These are phyloP conservation scores for Alloscopus bannaensis DNA, from an alignment of 2,888 invertebrate genomes.

Conservation along the genomic window DNA sequence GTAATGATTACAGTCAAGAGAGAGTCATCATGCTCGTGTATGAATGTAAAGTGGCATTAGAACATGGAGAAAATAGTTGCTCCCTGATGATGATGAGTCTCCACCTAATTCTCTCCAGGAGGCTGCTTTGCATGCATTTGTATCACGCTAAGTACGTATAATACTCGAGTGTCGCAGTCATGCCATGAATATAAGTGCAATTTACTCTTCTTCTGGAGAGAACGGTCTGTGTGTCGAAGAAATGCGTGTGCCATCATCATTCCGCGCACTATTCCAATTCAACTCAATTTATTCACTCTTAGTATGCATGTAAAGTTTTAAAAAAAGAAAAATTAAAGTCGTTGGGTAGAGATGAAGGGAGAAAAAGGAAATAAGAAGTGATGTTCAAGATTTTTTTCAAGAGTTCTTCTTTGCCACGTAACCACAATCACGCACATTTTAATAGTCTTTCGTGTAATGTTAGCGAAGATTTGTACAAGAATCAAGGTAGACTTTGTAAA, in stretches of 20 bases:
- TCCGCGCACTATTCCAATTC: not conserved
- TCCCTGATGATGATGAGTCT: conserved; percentile 16
- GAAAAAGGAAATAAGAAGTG: conserved; percentile 21
- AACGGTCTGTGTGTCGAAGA: not conserved
- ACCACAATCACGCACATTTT: conserved; percentile 13
- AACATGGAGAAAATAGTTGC: not conserved
- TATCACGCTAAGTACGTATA: not conserved
- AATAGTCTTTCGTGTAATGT: not conserved
- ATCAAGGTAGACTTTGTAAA: not conserved
- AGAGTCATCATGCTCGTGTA: not conserved
- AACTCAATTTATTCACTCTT: conserved; percentile 1
- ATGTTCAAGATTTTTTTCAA: conserved; percentile 34
- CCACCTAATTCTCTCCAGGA: conserved; percentile 9
- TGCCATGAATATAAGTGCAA: conserved; percentile 13
- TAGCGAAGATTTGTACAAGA: not conserved
- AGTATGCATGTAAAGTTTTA: conserved; percentile 9
- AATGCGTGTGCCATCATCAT: not conserved
- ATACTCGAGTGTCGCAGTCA: not conserved
- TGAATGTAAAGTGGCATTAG: conserved; percentile 2
- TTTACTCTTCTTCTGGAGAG: conserved; percentile 19
- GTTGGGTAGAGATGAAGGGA: conserved; percentile 26
- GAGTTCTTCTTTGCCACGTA: conserved; percentile 15
- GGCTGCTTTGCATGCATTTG: not conserved
- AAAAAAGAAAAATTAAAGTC: conserved; percentile 22
- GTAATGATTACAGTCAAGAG: conserved; percentile 41